Conservation (phyloP, 2,888 invertebrate species). For the Lithophane semibrunnea region DNA sequence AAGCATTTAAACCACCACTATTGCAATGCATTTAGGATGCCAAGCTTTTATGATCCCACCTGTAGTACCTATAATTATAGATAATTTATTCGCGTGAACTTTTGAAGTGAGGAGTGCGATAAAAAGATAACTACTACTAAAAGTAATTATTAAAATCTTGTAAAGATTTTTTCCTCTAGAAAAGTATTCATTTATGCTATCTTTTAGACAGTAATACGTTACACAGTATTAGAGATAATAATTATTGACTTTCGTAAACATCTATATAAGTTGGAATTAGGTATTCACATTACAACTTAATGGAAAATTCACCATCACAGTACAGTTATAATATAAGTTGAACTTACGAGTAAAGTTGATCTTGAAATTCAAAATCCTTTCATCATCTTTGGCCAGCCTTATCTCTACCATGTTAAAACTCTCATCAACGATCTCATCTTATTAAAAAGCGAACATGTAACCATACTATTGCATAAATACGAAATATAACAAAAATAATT, state of each 20-base stretch:
- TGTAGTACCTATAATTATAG: not conserved
- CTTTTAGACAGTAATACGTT: slow-evolving; percentile 9
- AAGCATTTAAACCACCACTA: not conserved
- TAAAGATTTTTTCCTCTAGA: not conserved
- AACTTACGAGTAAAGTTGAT: slow-evolving; percentile 17
- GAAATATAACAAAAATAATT: slow-evolving; percentile 21
- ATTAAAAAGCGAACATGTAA: slow-evolving; percentile 14
- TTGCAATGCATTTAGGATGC: slow-evolving; percentile 14
- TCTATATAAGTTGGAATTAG: slow-evolving; percentile 36
- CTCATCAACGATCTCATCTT: slow-evolving; percentile 1
- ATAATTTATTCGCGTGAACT: not conserved
- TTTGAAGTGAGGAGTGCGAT: not conserved
- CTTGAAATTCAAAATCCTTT: slow-evolving; percentile 22
- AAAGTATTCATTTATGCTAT: slow-evolving; percentile 3
- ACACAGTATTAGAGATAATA: slow-evolving; percentile 33
- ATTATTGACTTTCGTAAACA: slow-evolving; percentile 35
- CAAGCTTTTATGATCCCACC: not conserved
- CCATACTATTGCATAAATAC: slow-evolving; percentile 6
- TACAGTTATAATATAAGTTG: slow-evolving; percentile 23
- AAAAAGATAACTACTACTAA: not conserved
- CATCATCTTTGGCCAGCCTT: slow-evolving; percentile 30
- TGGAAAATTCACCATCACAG: slow-evolving; percentile 55
- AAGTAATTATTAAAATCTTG: not conserved
- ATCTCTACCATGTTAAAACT: slow-evolving; percentile 18
- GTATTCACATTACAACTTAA: slow-evolving; percentile 30